These are phyloP conservation scores for Australoheros scitulus DNA, from an alignment of 2,113 vertebrate genomes.

Conservation along the genomic window DNA sequence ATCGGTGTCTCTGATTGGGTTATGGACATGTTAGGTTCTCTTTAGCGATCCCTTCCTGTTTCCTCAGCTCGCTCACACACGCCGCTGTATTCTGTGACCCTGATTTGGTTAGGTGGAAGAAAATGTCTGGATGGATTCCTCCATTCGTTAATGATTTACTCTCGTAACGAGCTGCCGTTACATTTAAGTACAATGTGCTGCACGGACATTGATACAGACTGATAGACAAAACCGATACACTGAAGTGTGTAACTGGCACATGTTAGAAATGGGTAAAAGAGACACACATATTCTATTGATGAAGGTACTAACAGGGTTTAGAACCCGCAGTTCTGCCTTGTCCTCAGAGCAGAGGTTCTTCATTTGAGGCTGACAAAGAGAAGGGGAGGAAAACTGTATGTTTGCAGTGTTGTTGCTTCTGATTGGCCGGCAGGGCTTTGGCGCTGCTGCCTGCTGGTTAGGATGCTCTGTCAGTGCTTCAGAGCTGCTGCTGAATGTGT, in stretches of 20 bases:
- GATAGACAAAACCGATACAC: background rate
- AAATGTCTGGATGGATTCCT: fast-evolving
- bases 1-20: too few relatives aligned
- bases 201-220: background rate
- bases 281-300: too few relatives aligned
- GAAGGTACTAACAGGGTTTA: too few relatives aligned
- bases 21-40: too few relatives aligned
- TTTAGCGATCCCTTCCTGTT: too few relatives aligned
- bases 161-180: background rate
- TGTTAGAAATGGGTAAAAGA: too few relatives aligned
- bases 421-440: background rate
- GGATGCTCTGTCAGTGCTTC: too few relatives aligned
- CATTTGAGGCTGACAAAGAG: background rate
- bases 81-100: background rate
- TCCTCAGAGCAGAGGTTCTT: too few relatives aligned
- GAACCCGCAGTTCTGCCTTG: too few relatives aligned
- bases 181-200: background rate
- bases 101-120: background rate
- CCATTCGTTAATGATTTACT: background rate
- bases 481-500: too few relatives aligned
- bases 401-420: background rate
- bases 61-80: too few relatives aligned
- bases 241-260: too few relatives aligned
- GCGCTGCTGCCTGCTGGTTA: background rate
- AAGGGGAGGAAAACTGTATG: background rate